These are phyloP conservation scores for Gastracanthus pulcherrimus DNA, from an alignment of 2,888 invertebrate genomes.

Conservation along the genomic window DNA sequence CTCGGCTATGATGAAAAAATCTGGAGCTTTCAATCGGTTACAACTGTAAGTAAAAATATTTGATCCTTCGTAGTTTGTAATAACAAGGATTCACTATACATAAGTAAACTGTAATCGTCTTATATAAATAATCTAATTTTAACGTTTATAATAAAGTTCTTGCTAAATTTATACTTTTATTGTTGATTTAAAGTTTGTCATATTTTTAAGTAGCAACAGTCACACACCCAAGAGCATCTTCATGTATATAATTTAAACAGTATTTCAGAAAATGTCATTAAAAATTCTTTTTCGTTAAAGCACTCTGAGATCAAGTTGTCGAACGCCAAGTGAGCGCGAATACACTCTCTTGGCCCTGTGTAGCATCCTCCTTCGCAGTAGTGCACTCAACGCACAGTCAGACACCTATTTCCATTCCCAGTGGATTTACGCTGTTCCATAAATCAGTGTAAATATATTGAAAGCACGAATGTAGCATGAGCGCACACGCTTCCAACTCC, in stretches of 20 bases:
- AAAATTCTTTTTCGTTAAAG: neutral
- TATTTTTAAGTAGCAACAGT: neutral
- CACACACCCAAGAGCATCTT: neutral
- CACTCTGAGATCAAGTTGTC: neutral
- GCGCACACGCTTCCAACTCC: neutral
- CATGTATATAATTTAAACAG: neutral
- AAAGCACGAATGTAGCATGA: neutral
- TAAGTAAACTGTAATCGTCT: too few species aligned
- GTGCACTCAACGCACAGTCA: conserved; percentile 1
- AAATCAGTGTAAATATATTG: conserved; percentile 38
- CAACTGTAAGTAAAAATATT: too few species aligned
- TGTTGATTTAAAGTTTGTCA: neutral
- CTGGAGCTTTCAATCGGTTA: too few species aligned
- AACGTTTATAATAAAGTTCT: too few species aligned
- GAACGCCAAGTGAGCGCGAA: neutral
- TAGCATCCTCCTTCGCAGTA: neutral
- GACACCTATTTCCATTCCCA: neutral
- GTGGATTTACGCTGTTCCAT: conserved; percentile 18
- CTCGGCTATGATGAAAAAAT: too few species aligned
- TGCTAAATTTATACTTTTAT: too few species aligned
- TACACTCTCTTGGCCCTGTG: neutral
- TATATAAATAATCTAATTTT: too few species aligned
- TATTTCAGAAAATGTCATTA: too few species aligned
- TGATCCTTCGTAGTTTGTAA: too few species aligned
- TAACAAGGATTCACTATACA: too few species aligned